Evolutionary conservation across 2,888 invertebrate species (phyloP), one percentile per base, ranked within the genome.

Genomic region (Heliconius ismenius): DNA sequence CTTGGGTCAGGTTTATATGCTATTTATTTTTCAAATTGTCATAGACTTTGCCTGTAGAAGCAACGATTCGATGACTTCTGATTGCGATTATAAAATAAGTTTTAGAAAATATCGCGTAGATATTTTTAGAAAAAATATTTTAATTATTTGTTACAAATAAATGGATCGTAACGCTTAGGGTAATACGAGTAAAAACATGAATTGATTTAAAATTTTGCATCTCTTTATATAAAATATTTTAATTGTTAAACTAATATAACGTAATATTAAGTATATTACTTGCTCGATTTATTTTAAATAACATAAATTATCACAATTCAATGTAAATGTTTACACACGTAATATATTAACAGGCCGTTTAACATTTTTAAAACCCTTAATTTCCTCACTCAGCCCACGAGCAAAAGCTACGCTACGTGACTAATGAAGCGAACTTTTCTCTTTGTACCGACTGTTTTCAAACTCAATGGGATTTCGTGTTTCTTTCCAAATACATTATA

Each of bases 1-100:
- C 92, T 93, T 90, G 89, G 88, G 92, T 93, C 92, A 92, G 92
- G 92, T 91, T 93, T 92, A 91, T 89, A 91, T 88, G 89, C 88
- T 91, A 92, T 93, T 93, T 92, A 93, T 92, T 91, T 90, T 87
- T 86, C 3, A 28, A 28, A 2, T 28, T 28, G 28, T 28, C 28
- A 28, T 39, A 39, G 13, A 0, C 4, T 39, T 13, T 13, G 39
- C 39, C 13, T 39, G 39, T 39, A 39, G 13, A 39, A 39, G 3
- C 3, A 39, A 39, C 4, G 3, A 10, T 11, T 39, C 39, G 10
- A 4, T 13, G 15, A 43, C 15, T 1, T 4, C 13, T 43, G 4
- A 15, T 43, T 43, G 43, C 15, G 15, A 13, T 49, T 49, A 49
- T n/a, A n/a, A n/a, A n/a, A n/a, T n/a, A n/a, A n/a, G n/a, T n/a